A percentile compares a stretch with the other conserved stretches of the same genome.
Evolutionary conservation across 2,797 vertebrate species (phyloP).

Genomic region (Stomatorhinus walkeri): DNA sequence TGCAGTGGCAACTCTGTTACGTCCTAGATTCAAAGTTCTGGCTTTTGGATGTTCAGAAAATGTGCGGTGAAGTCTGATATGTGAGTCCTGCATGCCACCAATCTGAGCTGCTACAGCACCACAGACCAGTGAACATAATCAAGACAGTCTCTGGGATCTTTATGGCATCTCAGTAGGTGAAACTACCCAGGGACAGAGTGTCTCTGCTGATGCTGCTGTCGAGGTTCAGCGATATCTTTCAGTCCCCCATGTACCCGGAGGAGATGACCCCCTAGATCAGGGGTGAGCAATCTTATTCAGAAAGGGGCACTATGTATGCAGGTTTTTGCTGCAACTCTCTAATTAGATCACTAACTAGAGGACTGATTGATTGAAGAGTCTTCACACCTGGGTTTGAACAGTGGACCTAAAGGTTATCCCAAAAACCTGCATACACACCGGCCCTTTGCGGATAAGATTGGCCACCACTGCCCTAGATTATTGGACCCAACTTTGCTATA

Average conservation of each 20-base stretch:
- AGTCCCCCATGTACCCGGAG: constrained; percentile 21
- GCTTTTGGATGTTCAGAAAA: constrained; percentile 17
- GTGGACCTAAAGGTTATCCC: too few relatives aligned
- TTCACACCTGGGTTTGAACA: too few relatives aligned
- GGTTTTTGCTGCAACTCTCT: too few relatives aligned
- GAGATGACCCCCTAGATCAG: constrained; percentile 9
- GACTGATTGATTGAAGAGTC: too few relatives aligned
- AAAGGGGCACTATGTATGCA: too few relatives aligned
- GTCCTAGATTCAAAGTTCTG: constrained; percentile 20
- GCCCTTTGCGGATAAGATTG: too few relatives aligned
- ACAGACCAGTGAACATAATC: background rate
- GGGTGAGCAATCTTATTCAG: too few relatives aligned
- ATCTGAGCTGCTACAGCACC: background rate
- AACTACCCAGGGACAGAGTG: constrained; percentile 12
- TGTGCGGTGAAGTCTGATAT: constrained; percentile 13
- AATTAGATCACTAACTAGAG: too few relatives aligned
- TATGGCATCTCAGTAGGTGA: constrained; percentile 18
- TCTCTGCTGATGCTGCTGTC: constrained; percentile 20
- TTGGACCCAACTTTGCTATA: constrained; percentile 14
- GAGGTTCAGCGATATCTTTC: constrained; percentile 25
- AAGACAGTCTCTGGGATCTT: constrained; percentile 12
- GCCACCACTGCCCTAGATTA: constrained; percentile 10
- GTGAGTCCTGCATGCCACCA: background rate
- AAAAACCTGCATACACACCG: too few relatives aligned
- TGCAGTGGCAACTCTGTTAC: constrained; percentile 15